phyloP scores from a whole-genome alignment of 2,113 vertebrate species.

The Chloropsis hardwickii region DNA sequence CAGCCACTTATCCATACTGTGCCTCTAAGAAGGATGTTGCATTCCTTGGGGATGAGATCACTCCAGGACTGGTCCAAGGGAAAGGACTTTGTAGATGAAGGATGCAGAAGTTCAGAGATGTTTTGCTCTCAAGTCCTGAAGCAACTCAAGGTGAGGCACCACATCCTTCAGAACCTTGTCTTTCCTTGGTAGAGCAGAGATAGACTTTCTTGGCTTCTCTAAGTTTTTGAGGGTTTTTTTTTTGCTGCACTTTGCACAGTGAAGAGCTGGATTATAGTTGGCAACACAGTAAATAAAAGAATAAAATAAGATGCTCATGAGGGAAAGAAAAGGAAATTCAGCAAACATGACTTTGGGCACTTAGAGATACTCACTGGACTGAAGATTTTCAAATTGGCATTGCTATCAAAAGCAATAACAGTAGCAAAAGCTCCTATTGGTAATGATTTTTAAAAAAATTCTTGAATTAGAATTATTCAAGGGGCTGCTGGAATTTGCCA shows the following conservation, averaged over 20 bases:
- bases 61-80: background rate
- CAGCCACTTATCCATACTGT: background rate
- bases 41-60: background rate
- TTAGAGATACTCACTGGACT: background rate
- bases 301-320: background rate
- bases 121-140: background rate
- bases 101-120: background rate
- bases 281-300: background rate
- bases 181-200: background rate
- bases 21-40: background rate
- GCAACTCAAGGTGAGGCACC: background rate
- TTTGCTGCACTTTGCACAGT: background rate
- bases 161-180: background rate
- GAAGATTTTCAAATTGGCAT: slow-evolving; percentile 3
- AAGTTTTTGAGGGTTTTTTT: background rate
- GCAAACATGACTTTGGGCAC: background rate
- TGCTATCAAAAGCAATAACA: background rate
- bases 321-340: background rate
- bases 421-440: background rate
- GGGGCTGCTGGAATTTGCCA: background rate
- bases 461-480: background rate
- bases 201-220: background rate
- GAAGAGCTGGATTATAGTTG: background rate
- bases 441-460: background rate
- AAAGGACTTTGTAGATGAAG: background rate